Base-by-base conservation (phyloP, 2,888 invertebrate genomes). In the Aradus depressus region DNA sequence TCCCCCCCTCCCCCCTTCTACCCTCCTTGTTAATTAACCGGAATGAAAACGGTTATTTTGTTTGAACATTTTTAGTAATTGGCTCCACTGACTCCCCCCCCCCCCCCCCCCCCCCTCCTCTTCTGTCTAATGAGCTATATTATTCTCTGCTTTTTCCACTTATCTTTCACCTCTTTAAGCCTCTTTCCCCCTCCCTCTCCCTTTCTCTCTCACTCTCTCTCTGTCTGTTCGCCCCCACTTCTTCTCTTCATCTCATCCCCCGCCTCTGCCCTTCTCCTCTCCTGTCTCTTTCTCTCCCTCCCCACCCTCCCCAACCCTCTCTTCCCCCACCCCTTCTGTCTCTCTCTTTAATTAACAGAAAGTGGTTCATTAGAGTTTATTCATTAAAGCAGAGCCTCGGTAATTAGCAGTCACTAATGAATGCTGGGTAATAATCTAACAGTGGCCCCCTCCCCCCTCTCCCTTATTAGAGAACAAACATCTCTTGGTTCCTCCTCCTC, bases 291-390 rank as follows among this genome's bases (percentile, higher is more conserved):
- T 39, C 48, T 38, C 41, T 44, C 42, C 16, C 28, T 21, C 54
- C n/a, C 48, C 42, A n/a, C 21, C 43, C 19, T 21, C 4, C 38
- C 28, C 44, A 6, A 18, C 22, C 50, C 35, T 26, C 35, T n/a
- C 19, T 49, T 18, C 37, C 37, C 42, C 26, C 47, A 31, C 35
- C 35, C 42, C 38, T 41, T 42, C 47, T 43, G 37, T 37, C 48
- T 34, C 49, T 74, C 81, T 77, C 81, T 83, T 82, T 83, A 82
- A 83, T 83, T 83, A 82, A 82, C 82, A 81, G 81, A 83, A 82
- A 83, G 83, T 82, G 82, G 82, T 83, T 83, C 83, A 83, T 83
- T 83, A 82, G 81, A 81, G 82, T 81, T 82, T 82, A 82, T 82
- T 83, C 82, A 83, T 83, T 83, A 83, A 81, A 81, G 81, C 81